phyloP scores from a whole-genome alignment of 2,113 vertebrate genomes.

The Sebastes schlegelii region DNA sequence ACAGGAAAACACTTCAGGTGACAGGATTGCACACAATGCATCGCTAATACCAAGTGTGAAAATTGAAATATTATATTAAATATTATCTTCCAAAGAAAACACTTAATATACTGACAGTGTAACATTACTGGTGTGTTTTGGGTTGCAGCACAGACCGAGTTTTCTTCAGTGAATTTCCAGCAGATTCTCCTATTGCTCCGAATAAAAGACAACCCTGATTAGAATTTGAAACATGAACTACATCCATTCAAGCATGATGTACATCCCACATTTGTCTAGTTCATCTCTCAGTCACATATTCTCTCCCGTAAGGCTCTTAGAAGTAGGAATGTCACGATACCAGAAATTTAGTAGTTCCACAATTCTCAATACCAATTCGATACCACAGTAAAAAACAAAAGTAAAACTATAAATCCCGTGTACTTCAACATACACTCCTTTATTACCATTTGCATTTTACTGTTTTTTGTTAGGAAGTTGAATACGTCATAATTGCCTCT shows the following conservation, averaged over 20 bases:
- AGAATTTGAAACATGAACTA: background rate
- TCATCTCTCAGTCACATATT: background rate
- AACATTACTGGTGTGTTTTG: background rate
- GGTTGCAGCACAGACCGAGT: background rate
- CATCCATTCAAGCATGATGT: background rate
- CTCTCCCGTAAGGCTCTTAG: background rate
- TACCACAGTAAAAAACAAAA: too few species aligned
- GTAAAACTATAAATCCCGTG: too few species aligned
- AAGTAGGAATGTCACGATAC: too few species aligned
- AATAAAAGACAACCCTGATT: background rate
- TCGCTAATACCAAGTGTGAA: constrained; percentile 6
- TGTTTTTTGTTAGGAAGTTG: too few species aligned
- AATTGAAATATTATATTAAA: constrained; percentile 4
- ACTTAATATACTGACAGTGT: background rate
- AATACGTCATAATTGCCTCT: too few species aligned
- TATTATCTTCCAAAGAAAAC: background rate
- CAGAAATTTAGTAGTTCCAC: too few species aligned
- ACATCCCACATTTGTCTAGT: background rate
- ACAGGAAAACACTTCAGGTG: constrained; percentile 58
- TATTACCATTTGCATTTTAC: too few species aligned
- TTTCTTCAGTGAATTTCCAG: background rate
- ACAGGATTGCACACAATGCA: constrained; percentile 24
- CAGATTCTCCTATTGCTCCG: background rate
- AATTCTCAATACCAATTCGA: too few species aligned
- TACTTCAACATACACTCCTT: too few species aligned